Evolutionary conservation across 2,888 invertebrate species (phyloP), one percentile per base, ranked within the genome.

Genomic region (Xylota sylvarum): DNA sequence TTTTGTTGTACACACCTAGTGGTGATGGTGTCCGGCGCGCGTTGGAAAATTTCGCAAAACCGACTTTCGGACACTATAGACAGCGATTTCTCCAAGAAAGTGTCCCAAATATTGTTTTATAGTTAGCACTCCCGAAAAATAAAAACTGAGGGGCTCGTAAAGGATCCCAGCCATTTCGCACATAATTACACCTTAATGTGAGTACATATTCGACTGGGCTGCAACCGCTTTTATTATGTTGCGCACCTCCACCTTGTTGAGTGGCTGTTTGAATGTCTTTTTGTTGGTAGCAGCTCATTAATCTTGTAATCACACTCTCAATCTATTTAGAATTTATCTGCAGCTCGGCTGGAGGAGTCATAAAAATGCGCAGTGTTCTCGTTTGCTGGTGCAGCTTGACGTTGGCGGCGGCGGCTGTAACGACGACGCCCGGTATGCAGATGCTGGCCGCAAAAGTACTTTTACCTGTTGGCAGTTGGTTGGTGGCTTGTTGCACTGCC

Each of bases 301-400:
- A 78, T 84, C 77, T 84, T 78, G 55, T 65, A 84, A 74, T 84
- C 79, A 64, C 69, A 78, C 78, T 78, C 74, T 48, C 69, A 79
- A 79, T 78, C 78, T 84, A 69, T 84, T 84, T 73, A 84, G 73
- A 78, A 84, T 84, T 73, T 84, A 84, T 84, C 67, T 73, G 73
- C 78, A 50, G 64, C 74, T 64, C 48, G 56, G 69, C 79, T 79
- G 69, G 74, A 80, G 80, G 80, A 85, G 76, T 76, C 46, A 72
- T 76, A 85, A 73, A 78, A 85, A 50, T 76, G 69, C 62, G 52
- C 52, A n/a, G 76, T 80, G 84, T 79, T 84, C 84, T 83, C 67
- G 67, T 83, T 78, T 78, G 65, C 65, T 52, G 58, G 46, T 56
- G 48, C 62, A 64, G 67, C 46, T 76, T 67, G 35, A 58, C 32